Evolutionary conservation across 2,888 invertebrate genomes (phyloP).

Genomic region (Tipula unca): DNA sequence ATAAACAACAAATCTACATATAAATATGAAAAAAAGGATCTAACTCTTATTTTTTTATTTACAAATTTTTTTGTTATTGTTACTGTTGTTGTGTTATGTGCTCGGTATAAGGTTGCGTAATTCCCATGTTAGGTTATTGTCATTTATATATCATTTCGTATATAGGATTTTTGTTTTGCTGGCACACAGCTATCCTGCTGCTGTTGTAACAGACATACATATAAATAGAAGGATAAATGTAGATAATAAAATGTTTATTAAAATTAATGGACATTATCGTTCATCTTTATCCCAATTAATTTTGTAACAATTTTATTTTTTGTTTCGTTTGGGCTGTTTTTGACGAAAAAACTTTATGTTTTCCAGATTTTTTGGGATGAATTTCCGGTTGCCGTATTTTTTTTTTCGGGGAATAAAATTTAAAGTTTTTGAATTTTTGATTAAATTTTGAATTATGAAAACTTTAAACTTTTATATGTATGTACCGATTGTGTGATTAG

Average conservation of each 20-base stretch:
- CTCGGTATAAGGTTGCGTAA: neutral
- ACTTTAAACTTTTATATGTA: neutral
- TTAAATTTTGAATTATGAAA: neutral
- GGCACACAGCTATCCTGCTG: neutral
- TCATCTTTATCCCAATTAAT: neutral
- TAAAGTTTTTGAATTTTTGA: neutral
- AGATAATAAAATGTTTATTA: neutral
- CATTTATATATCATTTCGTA: neutral
- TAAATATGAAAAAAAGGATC: neutral
- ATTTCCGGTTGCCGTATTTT: neutral
- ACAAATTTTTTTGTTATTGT: too few species aligned
- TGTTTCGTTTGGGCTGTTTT: neutral
- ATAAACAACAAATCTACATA: neutral
- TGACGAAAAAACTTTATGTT: neutral
- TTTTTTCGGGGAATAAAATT: neutral
- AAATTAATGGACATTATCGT: neutral
- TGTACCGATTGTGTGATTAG: neutral
- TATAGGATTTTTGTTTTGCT: neutral
- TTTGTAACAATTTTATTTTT: neutral
- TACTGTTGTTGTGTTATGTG: neutral
- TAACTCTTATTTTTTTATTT: neutral
- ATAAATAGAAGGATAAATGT: neutral
- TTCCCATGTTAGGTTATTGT: slow-evolving; percentile 14
- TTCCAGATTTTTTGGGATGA: neutral
- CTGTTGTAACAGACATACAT: neutral